Percentiles rank a stretch among this genome's conserved stretches.
phyloP scores from a whole-genome alignment of 2,113 vertebrate species.

The Ellobius talpinus region DNA sequence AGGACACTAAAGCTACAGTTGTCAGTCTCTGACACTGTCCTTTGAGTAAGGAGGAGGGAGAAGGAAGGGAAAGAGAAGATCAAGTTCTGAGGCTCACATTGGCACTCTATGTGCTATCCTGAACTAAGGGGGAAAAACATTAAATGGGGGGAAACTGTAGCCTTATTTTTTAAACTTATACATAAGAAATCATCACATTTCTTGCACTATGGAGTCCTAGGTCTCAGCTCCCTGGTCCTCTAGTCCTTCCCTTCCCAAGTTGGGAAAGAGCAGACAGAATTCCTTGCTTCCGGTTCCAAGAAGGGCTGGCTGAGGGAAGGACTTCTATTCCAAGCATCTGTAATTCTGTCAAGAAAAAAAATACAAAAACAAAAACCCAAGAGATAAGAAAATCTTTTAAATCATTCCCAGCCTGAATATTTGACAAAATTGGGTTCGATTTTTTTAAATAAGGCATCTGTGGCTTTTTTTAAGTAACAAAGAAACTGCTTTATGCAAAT shows the following conservation, averaged over 20 bases:
- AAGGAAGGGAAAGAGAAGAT: background rate
- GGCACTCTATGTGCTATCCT: rapidly evolving
- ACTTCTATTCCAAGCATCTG: background rate
- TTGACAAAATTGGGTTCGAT: slow-evolving; percentile 73
- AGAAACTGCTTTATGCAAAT: slow-evolving; percentile 77
- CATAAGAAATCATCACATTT: background rate
- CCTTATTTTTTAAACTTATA: background rate
- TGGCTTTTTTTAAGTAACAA: slow-evolving; percentile 72
- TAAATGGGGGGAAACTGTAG: background rate
- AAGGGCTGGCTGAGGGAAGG: background rate
- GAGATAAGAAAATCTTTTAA: slow-evolving; percentile 37
- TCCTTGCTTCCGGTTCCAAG: rapidly evolving
- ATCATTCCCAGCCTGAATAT: slow-evolving; percentile 69
- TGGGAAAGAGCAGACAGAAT: background rate
- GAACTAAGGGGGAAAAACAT: background rate
- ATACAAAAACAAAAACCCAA: background rate
- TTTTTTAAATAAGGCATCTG: slow-evolving; percentile 67
- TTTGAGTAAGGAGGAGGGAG: background rate
- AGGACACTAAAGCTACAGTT: background rate
- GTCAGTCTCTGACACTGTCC: background rate
- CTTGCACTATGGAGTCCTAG: background rate
- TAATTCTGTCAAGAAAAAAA: background rate
- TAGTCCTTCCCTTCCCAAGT: background rate
- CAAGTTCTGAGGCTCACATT: background rate
- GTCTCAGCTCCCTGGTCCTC: background rate